A percentile compares a stretch with the other conserved stretches of the same genome.
Conservation (phyloP, 2,113 vertebrate species). For the Tympanuchus pallidicinctus region DNA sequence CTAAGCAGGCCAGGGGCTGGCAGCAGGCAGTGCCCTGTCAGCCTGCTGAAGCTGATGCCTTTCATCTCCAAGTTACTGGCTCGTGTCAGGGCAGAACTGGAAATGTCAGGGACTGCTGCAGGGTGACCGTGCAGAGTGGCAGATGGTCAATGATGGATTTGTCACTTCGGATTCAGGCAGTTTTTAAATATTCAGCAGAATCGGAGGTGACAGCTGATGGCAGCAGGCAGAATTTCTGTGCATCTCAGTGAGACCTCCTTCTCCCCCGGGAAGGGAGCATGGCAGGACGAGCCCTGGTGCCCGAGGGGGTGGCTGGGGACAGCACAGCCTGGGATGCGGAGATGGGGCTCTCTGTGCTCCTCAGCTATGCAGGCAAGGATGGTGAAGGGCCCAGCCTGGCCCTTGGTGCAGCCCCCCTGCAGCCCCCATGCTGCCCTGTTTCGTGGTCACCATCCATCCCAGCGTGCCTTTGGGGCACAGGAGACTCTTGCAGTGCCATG, state of each 20-base stretch:
- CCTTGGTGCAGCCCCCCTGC: neutral
- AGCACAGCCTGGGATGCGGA: rapidly evolving
- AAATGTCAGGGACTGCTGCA: constrained; percentile 69
- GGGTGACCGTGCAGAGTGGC: constrained; percentile 67
- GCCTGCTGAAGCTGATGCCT: constrained; percentile 44
- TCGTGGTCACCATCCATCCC: neutral
- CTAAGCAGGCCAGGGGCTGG: neutral
- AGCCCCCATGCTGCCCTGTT: rapidly evolving
- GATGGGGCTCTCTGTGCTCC: neutral
- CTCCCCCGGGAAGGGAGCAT: constrained; percentile 20
- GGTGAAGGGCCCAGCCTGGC: rapidly evolving
- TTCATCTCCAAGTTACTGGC: constrained; percentile 48
- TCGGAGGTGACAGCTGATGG: constrained; percentile 65
- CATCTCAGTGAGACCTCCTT: neutral
- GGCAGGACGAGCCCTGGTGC: neutral
- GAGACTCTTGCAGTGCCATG: rapidly evolving
- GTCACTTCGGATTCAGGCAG: constrained; percentile 64
- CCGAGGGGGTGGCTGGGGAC: neutral
- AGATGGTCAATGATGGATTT: constrained; percentile 73
- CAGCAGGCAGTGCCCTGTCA: neutral
- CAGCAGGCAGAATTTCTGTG: constrained; percentile 49
- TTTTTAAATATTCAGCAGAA: constrained; percentile 71
- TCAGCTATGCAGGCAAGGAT: neutral
- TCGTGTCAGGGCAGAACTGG: constrained; percentile 55
- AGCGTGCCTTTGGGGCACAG: rapidly evolving